Percentiles rank a stretch among this genome's conserved stretches.
phyloP scores from a whole-genome alignment of 1,140 invertebrate genomes.

The Drosophila quadrilineata region DNA sequence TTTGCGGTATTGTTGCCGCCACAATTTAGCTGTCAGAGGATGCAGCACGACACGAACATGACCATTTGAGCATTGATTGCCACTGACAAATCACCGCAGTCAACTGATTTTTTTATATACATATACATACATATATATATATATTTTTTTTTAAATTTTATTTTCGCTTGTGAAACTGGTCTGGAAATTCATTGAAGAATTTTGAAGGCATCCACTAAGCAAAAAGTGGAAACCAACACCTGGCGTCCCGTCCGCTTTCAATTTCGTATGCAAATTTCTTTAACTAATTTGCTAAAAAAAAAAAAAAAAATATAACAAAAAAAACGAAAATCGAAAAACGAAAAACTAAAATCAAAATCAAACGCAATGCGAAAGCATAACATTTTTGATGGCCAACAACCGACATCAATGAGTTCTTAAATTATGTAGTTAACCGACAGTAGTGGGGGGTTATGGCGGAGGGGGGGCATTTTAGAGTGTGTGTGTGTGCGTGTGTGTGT shows the following conservation, averaged over 20 bases:
- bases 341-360: too few species aligned
- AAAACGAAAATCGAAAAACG: slow-evolving; percentile 4
- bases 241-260: slow-evolving; percentile 17
- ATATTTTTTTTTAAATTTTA: too few species aligned
- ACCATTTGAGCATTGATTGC: slow-evolving; percentile 32
- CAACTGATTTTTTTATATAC: too few species aligned
- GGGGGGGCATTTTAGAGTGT: too few species aligned
- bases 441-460: too few species aligned
- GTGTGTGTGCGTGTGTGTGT: neutral
- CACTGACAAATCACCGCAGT: slow-evolving; percentile 38
- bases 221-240: slow-evolving; percentile 27
- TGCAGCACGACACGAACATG: slow-evolving; percentile 52
- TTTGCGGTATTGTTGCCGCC: neutral
- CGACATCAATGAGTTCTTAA: slow-evolving; percentile 2
- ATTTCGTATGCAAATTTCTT: slow-evolving; percentile 66
- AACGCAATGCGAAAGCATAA: too few species aligned
- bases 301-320: slow-evolving; percentile 1
- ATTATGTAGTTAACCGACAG: too few species aligned
- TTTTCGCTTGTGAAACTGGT: neutral
- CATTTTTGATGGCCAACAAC: slow-evolving; percentile 7
- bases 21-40: slow-evolving; percentile 48
- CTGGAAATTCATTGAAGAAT: too few species aligned
- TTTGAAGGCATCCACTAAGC: too few species aligned
- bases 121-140: too few species aligned
- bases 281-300: slow-evolving; percentile 45